Evolutionary conservation across 30 jellyfish, hydroid and myxozoan species (phyloP).

Genomic region (Morbakka virulenta): DNA sequence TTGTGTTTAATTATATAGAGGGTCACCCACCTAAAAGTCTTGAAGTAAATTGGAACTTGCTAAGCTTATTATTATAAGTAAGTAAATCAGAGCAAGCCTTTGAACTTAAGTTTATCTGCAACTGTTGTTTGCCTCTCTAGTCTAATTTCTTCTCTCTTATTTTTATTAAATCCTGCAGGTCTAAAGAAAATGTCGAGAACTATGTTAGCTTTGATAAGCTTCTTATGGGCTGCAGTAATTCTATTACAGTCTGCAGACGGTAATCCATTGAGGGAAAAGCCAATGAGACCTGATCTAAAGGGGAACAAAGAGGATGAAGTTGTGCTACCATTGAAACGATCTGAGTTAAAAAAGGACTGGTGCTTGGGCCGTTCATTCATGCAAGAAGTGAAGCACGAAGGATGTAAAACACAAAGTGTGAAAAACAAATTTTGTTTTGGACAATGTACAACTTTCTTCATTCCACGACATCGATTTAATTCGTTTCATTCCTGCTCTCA

Average conservation of each 20-base stretch:
- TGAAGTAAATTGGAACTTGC: too few relatives aligned
- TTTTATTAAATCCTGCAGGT: neutral
- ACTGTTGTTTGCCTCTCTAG: neutral
- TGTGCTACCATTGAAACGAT: slow-evolving; percentile 53
- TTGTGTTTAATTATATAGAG: too few relatives aligned
- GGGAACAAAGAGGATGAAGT: neutral
- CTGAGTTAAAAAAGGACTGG: slow-evolving; percentile 68
- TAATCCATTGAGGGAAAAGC: neutral
- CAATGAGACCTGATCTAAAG: neutral
- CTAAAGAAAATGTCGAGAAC: neutral
- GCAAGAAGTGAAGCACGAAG: slow-evolving; percentile 55
- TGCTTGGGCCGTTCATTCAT: slow-evolving; percentile 68
- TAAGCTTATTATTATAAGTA: neutral
- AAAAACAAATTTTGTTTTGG: slow-evolving; percentile 70
- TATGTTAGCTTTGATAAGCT: neutral
- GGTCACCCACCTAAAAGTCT: too few relatives aligned
- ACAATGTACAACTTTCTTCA: slow-evolving; percentile 73
- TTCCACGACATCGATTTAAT: slow-evolving; percentile 34
- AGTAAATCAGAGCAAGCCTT: neutral
- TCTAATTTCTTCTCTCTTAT: neutral
- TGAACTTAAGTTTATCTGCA: neutral
- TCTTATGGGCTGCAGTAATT: neutral
- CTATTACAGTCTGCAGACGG: neutral
- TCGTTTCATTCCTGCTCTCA: slow-evolving; percentile 63
- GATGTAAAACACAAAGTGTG: slow-evolving; percentile 64